phyloP scores from a whole-genome alignment of 2,113 vertebrate genomes.

The Micromys minutus region DNA sequence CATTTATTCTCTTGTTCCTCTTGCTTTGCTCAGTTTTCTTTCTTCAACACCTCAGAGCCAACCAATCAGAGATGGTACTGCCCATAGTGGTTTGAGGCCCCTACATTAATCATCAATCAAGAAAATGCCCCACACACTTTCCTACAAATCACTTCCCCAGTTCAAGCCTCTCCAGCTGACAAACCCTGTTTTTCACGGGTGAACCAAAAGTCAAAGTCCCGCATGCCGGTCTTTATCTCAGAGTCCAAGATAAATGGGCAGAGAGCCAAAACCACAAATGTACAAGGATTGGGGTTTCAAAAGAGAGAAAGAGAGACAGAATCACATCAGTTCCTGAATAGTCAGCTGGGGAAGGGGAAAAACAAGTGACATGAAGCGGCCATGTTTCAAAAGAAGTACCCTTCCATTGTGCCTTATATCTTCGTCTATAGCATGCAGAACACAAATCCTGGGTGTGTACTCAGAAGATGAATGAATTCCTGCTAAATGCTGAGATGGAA shows the following conservation, averaged over 20 bases:
- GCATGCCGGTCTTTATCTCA: neutral
- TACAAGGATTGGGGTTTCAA: neutral
- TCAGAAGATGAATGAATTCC: neutral
- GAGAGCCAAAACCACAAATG: rapidly evolving
- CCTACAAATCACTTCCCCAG: neutral
- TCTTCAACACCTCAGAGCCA: neutral
- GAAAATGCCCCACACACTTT: neutral
- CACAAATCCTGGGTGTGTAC: too few relatives aligned
- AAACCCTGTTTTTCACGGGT: neutral
- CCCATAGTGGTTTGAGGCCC: neutral
- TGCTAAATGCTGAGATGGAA: neutral
- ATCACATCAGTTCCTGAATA: rapidly evolving
- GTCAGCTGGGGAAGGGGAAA: neutral
- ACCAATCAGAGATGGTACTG: neutral
- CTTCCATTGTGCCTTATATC: too few relatives aligned
- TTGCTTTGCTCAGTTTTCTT: neutral
- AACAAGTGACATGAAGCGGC: neutral
- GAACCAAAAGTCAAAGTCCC: neutral
- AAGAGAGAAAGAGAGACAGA: neutral
- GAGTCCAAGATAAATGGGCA: neutral
- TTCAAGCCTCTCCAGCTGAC: neutral
- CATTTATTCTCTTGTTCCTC: neutral
- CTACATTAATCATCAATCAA: neutral
- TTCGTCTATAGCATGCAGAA: neutral
- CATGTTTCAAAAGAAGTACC: neutral